Percentiles rank a stretch among this genome's conserved stretches.
These are phyloP conservation scores for Tiliacea aurago DNA, from an alignment of 2,888 invertebrate species.

Conservation along the genomic window DNA sequence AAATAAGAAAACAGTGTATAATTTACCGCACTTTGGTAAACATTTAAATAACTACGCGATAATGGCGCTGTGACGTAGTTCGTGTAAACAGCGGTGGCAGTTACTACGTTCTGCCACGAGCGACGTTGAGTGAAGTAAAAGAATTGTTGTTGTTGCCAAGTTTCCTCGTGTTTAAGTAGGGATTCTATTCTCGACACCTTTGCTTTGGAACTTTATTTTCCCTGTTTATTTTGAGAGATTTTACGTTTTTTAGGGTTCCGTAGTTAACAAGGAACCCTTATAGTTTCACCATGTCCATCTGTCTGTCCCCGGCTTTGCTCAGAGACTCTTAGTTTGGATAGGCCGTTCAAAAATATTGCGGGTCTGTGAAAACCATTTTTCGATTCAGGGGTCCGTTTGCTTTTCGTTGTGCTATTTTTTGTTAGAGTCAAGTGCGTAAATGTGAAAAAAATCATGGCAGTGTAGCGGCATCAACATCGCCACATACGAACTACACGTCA, in stretches of 20 bases:
- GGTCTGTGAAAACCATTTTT: no score
- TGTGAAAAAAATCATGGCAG: no score
- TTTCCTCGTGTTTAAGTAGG: conserved; percentile 43
- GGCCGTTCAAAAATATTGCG: no score
- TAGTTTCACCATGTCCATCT: no score
- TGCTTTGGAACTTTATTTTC: conserved; percentile 31
- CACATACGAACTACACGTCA: no score
- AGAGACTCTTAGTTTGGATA: no score
- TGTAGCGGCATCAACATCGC: no score
- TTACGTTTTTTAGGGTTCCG: neutral
- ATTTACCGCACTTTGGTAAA: conserved; percentile 30
- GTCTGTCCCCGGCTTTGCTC: no score
- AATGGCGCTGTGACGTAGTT: conserved; percentile 24
- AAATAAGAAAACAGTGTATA: conserved; percentile 18
- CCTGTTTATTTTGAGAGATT: conserved; percentile 13
- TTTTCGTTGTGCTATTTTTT: no score
- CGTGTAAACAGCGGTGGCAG: conserved; percentile 18
- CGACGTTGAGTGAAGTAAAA: conserved; percentile 17
- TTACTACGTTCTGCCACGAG: conserved; percentile 4
- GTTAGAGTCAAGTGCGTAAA: no score
- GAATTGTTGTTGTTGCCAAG: conserved; percentile 47
- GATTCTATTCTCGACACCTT: conserved; percentile 39
- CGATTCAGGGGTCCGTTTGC: no score
- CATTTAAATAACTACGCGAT: conserved; percentile 9
- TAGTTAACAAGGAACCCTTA: no score